Conservation (phyloP, 2,888 invertebrate species). For the Campaea margaritaria region DNA sequence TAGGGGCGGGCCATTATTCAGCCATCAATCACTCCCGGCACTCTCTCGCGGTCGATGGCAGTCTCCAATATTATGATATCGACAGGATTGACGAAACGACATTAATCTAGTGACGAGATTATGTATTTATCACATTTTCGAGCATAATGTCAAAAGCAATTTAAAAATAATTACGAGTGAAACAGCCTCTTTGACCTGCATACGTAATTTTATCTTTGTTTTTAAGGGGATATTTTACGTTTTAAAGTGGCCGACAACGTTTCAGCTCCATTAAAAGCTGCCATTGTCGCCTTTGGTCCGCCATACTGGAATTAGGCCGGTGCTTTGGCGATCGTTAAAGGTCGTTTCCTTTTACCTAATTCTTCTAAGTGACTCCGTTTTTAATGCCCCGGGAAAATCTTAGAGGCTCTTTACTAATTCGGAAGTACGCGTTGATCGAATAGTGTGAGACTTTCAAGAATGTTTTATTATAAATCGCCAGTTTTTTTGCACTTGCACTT, state of each 20-base stretch:
- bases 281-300: no score
- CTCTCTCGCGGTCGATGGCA: constrained; percentile 33
- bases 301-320: no score
- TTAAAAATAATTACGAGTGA: background rate
- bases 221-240: no score
- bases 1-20: constrained; percentile 50
- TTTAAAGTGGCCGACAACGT: background rate
- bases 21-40: constrained; percentile 63
- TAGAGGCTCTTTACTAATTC: no score
- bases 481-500: no score
- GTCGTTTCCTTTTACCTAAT: background rate
- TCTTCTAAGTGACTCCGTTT: no score
- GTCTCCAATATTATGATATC: constrained; percentile 34
- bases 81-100: constrained; percentile 31
- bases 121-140: constrained; percentile 7
- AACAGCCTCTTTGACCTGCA: background rate
- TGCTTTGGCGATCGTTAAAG: background rate
- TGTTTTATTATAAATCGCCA: no score
- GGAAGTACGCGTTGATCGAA: no score
- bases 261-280: no score
- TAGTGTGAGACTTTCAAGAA: no score
- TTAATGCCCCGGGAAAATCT: no score
- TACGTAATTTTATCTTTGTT: constrained; percentile 8
- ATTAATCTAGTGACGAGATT: constrained; percentile 17
- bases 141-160: background rate